Base-by-base conservation (phyloP, 1,140 invertebrate genomes). In the Eumeta japonica region DNA sequence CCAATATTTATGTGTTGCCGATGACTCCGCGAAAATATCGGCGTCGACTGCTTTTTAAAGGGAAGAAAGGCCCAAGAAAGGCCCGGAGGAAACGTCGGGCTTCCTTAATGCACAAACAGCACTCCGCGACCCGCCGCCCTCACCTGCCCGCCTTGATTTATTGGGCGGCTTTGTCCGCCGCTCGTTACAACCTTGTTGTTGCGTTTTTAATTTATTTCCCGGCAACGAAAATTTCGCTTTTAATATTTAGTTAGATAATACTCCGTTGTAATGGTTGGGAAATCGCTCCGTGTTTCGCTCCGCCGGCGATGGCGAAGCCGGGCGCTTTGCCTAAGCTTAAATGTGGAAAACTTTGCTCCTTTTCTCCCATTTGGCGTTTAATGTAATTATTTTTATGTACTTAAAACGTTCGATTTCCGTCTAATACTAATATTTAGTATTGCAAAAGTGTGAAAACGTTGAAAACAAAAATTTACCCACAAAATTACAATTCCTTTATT, bases 1-100 rank as follows among this genome's bases (percentile, higher is more conserved):
- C 59, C 68, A 68, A 73, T 76, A 76, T 76, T 76, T 76, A 76
- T 76, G 74, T 74, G 74, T 73, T 76, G 66, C 55, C 64, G 65
- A 73, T 76, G 71, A 76, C 71, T 66, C 48, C 46, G 70, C 67
- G 58, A 63, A 74, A 70, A 74, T 68, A 65, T 62, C 58, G 61
- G 59, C 65, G 61, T 68, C 63, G 66, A 63, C 60, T 70, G 65
- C 73, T 75, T 76, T 76, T 76, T 75, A 75, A 62, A 58, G 40
- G 35, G 62, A 67, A 73, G 63, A 73, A 74, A 70, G 63, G 62
- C 56, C 64, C 53, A 58, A 68, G 62, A 71, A 68, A 68, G 62
- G 67, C 64, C 62, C 48, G 40, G 54, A 54, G 61, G 56, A 62
- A 64, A 60, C 55, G 28, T 14, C 55, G 52, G 59, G 55, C 58